Base-by-base conservation (phyloP, 2,888 invertebrate genomes). In the Chaetogeoica ovagalla region DNA sequence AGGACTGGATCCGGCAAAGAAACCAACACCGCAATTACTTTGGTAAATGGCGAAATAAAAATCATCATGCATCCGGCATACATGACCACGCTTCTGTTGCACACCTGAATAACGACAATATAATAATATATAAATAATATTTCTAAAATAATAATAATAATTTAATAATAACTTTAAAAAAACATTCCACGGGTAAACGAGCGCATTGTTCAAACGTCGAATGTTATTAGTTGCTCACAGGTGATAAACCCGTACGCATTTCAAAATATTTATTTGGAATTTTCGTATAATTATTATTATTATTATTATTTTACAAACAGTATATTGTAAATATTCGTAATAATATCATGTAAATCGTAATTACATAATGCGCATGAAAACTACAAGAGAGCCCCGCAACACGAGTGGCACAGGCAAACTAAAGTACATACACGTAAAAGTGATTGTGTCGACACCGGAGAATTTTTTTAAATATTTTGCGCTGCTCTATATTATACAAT, bases 1-100 rank as follows among this genome's bases (percentile, higher is more conserved):
- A 82, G 21, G 17, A 82, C 69, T 15, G 82, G 82, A 39, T 82
- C 82, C 13, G 82, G 82, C 37, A 82, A 66, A 0, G 73, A 76
- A 8, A 76, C 57, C 4, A 82, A 48, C 30, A 82, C 52, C 17
- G 82, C 82, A 7, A 82, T 77, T 52, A 82, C 13, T 59, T 65
- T 76, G 48, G 81, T 82, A 62, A 81, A 82, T 11, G 73, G 72
- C 17, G 83, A 75, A 9, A 81, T 23, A 7, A 60, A n/a, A 43
- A 83, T 82, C 74, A 83, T 76, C 48, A 79, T 63, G 17, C 55
- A 43, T 21, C 72, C 81, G 19, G 82, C 66, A 19, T 55, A 52
- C 30, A 48, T n/a, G n/a, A 75, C 69, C 39, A 71, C 63, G 1
- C 43, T 82, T 65, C 82, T 74, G 48, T 82, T 82, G 37, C 66